Percentiles rank a stretch among this genome's conserved stretches.
Evolutionary conservation across 2,888 invertebrate genomes (phyloP).

Genomic region (Hypselothyrea guttata): DNA sequence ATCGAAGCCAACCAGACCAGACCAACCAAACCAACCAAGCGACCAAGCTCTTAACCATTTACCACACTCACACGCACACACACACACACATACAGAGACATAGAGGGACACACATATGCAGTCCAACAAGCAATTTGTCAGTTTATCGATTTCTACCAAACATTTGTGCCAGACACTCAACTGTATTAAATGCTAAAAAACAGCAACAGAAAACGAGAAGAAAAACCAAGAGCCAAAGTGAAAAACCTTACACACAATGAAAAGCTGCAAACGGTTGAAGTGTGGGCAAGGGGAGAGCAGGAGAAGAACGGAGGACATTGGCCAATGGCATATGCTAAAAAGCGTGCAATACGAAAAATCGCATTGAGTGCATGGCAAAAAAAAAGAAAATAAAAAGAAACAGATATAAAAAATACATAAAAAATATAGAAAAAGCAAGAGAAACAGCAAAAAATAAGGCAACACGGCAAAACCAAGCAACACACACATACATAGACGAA

Average conservation of each 20-base stretch:
- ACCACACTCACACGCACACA: conserved; percentile 48
- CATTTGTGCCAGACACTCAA: conserved; percentile 79
- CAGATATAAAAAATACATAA: conserved; percentile 13
- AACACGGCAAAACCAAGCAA: conserved; percentile 28
- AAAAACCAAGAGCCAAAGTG: conserved; percentile 61
- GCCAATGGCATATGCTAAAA: conserved; percentile 78
- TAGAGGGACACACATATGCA: conserved; percentile 38
- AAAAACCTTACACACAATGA: conserved; percentile 78
- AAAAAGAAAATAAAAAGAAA: no score
- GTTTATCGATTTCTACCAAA: conserved; percentile 80
- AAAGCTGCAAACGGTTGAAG: conserved; percentile 56
- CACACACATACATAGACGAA: conserved; percentile 51
- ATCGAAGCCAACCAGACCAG: conserved; percentile 4
- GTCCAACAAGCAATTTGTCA: conserved; percentile 79
- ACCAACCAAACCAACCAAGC: conserved; percentile 33
- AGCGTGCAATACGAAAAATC: conserved; percentile 76
- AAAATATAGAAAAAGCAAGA: conserved; percentile 38
- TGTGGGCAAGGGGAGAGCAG: background rate
- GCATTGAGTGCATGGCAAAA: conserved; percentile 54
- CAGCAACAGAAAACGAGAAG: conserved; percentile 53
- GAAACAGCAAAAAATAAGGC: conserved; percentile 46
- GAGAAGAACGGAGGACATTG: conserved; percentile 41
- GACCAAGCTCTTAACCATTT: conserved; percentile 75
- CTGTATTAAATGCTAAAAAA: conserved; percentile 78
- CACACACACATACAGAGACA: conserved; percentile 20